Evolutionary conservation across 2,113 vertebrate genomes (phyloP), one percentile per base, ranked within the genome.

Genomic region (Coracopsis vasa): DNA sequence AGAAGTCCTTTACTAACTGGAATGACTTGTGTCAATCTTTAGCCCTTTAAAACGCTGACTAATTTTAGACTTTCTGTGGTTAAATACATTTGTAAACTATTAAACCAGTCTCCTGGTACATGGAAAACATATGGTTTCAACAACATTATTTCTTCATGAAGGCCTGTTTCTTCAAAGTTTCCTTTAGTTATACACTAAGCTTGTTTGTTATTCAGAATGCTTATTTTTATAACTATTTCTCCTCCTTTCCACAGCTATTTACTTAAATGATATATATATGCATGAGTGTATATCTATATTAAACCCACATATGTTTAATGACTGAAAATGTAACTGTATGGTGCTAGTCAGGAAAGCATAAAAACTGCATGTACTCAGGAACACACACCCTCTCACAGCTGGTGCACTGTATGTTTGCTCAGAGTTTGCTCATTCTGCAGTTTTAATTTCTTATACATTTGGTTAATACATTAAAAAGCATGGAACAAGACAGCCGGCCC

Each of bases 51-150:
- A 97, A 92, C 75, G 58, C 12, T 42, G 62, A 83, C 95, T 98
- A 97, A 97, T 97, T 98, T 98, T 98, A 98, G 95, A 88, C 79
- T 91, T 97, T 96, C 93, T 97, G 92, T 94, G 94, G 88, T 92
- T 94, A 90, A 96, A 96, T 92, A 91, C 95, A 97, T 97, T 97
- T 96, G 92, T 90, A 96, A 97, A 91, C 51, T 93, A 97, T 98
- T 97, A 97, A 88, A 97, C 81, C 13, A 73, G 85, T 73, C 91
- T 94, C 53, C 39, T 53, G 67, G 67, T 92, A 92, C 90, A 96
- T 87, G 85, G 75, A 97, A 97, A 97, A 97, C 97, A 98, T 89
- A 97, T 93, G 97, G 90, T 93, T 96, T 96, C 86, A 97, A 97
- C 92, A 94, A 81, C 86, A 78, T 95, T 92, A 95, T 80, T 96